Evolutionary conservation across 2,888 invertebrate genomes (phyloP).

Genomic region (Phyto melanocephala): DNA sequence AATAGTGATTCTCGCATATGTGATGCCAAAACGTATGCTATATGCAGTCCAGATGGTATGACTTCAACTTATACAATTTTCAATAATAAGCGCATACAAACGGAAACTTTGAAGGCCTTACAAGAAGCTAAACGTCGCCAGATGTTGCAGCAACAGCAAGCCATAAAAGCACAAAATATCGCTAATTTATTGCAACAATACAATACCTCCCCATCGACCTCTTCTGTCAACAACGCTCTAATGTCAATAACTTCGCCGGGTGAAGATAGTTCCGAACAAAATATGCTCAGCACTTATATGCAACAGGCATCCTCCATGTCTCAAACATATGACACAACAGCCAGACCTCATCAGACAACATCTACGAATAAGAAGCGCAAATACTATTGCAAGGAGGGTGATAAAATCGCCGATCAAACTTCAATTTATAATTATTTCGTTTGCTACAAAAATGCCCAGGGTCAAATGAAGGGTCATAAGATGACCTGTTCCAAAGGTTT

Average conservation of each 20-base stretch:
- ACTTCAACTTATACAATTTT: constrained; percentile 70
- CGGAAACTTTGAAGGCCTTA: constrained; percentile 75
- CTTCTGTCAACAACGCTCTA: neutral
- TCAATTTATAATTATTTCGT: constrained; percentile 80
- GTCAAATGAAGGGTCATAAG: constrained; percentile 78
- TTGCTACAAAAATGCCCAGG: constrained; percentile 78
- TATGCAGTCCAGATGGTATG: constrained; percentile 73
- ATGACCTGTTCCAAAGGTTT: constrained; percentile 79
- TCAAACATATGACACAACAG: constrained; percentile 40
- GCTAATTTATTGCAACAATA: constrained; percentile 73
- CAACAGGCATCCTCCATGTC: constrained; percentile 63
- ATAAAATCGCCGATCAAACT: constrained; percentile 79
- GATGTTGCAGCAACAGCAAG: constrained; percentile 56
- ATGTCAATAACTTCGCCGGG: constrained; percentile 43
- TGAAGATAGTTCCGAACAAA: constrained; percentile 66
- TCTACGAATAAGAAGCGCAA: constrained; percentile 72
- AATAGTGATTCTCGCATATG: constrained; percentile 79
- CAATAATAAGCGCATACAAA: constrained; percentile 74
- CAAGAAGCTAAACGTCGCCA: constrained; percentile 73
- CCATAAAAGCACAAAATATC: constrained; percentile 73
- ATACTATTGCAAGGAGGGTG: constrained; percentile 78
- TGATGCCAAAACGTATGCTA: constrained; percentile 77
- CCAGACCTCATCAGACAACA: constrained; percentile 35
- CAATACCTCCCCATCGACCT: constrained; percentile 26
- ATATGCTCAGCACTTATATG: constrained; percentile 68